Base-by-base conservation (phyloP, 2,888 invertebrate genomes). In the Drosophila hamatofila region DNA sequence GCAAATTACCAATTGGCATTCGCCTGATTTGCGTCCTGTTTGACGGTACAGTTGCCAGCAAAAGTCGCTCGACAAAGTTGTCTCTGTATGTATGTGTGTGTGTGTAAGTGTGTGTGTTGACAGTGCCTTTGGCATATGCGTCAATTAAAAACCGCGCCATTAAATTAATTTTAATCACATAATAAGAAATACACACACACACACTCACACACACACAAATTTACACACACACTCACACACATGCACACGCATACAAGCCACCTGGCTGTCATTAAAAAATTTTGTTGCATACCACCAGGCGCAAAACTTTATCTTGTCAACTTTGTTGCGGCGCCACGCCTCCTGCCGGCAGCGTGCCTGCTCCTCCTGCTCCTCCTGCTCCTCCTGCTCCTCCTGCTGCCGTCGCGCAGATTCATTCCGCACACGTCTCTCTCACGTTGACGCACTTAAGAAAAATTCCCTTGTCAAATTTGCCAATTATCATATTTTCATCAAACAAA, bases 401-500 rank as follows among this genome's bases (percentile, higher is more conserved):
- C n/a, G n/a, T n/a, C 30, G 3, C 30, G 7, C 30, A 30, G 30
- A 46, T 25, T 16, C 46, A 46, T 44, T 16, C 46, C 37, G n/a
- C 58, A 71, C 58, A 62, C 71, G 60, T 62, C 64, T 57, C 75
- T 52, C 52, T 23, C 48, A 37, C 75, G 80, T 70, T 75, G 78
- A 83, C 83, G 84, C 86, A 84, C 89, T 89, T 87, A 84, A 89
- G 87, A 88, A 88, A 91, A 91, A 91, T 91, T 91, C 91, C 91
- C 91, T 86, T 91, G 91, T 91, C 92, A 91, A 92, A 92, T 92
- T 92, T 92, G 91, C 91, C 92, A 92, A 92, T 92, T 92, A 92
- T 92, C 92, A 92, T 92, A 92, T 92, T 92, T 91, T 90, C 90
- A 90, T 87, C 90, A 91, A 90, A 88, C 88, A 90, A 80, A 84